Conservation (phyloP, 2,888 invertebrate species). For the Volucella inflata region DNA sequence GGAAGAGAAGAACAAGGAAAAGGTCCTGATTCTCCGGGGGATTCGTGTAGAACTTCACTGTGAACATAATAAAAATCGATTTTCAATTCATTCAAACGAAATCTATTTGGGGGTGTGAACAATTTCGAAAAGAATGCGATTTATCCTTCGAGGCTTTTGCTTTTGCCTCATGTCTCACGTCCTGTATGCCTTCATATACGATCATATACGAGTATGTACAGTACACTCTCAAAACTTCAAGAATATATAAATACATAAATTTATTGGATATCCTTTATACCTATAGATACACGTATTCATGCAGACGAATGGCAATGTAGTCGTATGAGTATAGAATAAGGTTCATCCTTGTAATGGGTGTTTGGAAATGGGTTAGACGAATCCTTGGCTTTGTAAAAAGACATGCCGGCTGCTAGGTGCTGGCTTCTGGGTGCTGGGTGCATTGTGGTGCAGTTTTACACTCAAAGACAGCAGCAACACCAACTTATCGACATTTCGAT, state of each 20-base stretch:
- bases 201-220: too few relatives aligned
- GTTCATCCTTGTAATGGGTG: conserved; percentile 65
- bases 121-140: conserved; percentile 69
- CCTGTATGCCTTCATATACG: background rate
- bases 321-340: conserved; percentile 33
- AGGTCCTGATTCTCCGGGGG: conserved; percentile 39
- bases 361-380: conserved; percentile 34
- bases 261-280: conserved; percentile 69
- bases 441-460: conserved; percentile 16
- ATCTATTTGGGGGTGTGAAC: conserved; percentile 73
- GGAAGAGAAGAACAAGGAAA: background rate
- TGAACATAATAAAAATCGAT: conserved; percentile 75
- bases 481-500: conserved; percentile 73
- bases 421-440: background rate
- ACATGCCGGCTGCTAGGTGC: too few relatives aligned
- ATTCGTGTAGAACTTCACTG: conserved; percentile 61
- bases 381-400: conserved; percentile 31
- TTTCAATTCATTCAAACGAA: conserved; percentile 72
- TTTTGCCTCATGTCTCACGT: background rate
- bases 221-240: too few relatives aligned
- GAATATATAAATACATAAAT: conserved; percentile 48
- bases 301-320: conserved; percentile 46
- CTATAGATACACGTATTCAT: conserved; percentile 57
- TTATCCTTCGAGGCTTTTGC: conserved; percentile 66
- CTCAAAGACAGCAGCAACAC: conserved; percentile 7